Percentiles rank a stretch among this genome's conserved stretches.
Conservation (phyloP, 2,797 vertebrate species). For the Phataginus tricuspis region DNA sequence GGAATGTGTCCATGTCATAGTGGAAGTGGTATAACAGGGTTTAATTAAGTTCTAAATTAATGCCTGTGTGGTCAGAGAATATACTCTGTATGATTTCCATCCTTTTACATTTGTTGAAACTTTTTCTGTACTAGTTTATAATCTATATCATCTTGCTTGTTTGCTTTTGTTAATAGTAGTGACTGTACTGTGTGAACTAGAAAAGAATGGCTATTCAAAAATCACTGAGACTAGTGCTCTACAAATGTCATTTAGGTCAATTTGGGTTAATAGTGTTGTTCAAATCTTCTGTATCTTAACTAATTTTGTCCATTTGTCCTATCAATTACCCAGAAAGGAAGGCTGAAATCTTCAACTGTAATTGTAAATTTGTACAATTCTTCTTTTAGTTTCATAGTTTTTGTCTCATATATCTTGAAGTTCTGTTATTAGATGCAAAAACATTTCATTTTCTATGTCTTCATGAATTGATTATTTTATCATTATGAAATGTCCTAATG, state of each 20-base stretch:
- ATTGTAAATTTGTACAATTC: not conserved
- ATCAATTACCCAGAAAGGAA: not conserved
- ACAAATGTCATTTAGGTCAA: not conserved
- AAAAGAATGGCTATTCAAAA: not conserved
- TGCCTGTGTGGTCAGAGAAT: not conserved
- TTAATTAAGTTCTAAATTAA: not conserved
- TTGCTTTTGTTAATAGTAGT: not conserved
- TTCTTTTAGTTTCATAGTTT: not conserved
- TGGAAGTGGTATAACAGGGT: not conserved
- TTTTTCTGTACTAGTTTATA: not conserved
- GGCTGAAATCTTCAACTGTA: not conserved
- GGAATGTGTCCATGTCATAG: not conserved
- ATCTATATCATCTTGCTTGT: not conserved
- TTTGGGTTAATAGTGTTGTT: constrained; percentile 11
- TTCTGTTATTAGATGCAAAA: not conserved
- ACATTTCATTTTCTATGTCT: not conserved
- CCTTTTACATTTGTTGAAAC: not conserved
- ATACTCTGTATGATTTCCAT: not conserved
- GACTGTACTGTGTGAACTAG: not conserved
- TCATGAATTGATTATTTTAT: not conserved
- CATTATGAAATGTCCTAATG: not conserved
- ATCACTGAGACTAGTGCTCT: not conserved
- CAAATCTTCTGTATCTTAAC: not conserved
- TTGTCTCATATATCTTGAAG: not conserved
- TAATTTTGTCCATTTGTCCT: not conserved